phyloP scores from a whole-genome alignment of 1,140 invertebrate genomes.

The Thereuonema tuberculata region DNA sequence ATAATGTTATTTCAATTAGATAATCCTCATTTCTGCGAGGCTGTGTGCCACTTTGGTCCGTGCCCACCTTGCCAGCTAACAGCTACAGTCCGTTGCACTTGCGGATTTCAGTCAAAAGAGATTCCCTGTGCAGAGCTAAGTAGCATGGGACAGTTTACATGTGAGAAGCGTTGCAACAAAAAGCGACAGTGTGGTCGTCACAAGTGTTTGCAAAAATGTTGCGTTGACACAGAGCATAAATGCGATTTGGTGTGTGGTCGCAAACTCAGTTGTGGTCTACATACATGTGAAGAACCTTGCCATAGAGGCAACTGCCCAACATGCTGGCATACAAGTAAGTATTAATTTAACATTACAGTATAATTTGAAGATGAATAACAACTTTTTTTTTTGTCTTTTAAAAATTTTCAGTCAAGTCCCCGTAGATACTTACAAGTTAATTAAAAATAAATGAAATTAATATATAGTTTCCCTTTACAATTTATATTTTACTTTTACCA shows the following conservation, averaged over 20 bases:
- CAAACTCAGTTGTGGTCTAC: slow-evolving; percentile 64
- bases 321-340: slow-evolving; percentile 63
- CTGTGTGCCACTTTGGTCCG: slow-evolving; percentile 59
- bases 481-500: no score
- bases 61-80: slow-evolving; percentile 69
- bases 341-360: slow-evolving; percentile 9
- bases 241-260: slow-evolving; percentile 71
- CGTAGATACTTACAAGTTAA: background rate
- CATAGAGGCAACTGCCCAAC: slow-evolving; percentile 74
- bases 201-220: slow-evolving; percentile 74
- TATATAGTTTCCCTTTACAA: background rate
- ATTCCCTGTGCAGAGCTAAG: slow-evolving; percentile 59
- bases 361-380: background rate
- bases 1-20: slow-evolving; percentile 27
- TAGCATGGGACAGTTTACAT: slow-evolving; percentile 55
- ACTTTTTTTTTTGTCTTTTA: background rate
- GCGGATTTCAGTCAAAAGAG: slow-evolving; percentile 70
- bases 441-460: slow-evolving; percentile 2
- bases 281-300: slow-evolving; percentile 76
- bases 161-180: slow-evolving; percentile 78
- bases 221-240: slow-evolving; percentile 68
- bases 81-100: slow-evolving; percentile 71
- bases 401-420: background rate
- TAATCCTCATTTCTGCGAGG: slow-evolving; percentile 53
- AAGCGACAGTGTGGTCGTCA: slow-evolving; percentile 73